A percentile compares a stretch with the other conserved stretches of the same genome.
These are phyloP conservation scores for Dione juno DNA, from an alignment of 2,888 invertebrate species.

Conservation along the genomic window DNA sequence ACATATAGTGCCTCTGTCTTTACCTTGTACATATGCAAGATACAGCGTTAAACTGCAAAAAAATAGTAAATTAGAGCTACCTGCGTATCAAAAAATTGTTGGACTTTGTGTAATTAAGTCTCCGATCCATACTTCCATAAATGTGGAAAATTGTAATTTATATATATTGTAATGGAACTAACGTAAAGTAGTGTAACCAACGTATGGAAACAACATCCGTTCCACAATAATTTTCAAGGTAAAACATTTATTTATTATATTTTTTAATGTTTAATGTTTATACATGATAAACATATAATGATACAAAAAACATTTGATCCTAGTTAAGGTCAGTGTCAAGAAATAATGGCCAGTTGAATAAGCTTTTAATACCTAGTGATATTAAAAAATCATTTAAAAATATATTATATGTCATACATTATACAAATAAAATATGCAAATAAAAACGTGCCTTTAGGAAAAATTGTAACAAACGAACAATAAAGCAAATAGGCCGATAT, in stretches of 20 bases:
- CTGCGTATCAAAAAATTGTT: no score
- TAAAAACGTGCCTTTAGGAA: background rate
- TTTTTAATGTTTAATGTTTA: slow-evolving; percentile 12
- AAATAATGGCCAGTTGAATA: background rate
- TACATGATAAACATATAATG: background rate
- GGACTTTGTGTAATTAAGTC: no score
- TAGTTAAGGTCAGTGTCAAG: background rate
- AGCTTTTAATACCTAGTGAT: background rate
- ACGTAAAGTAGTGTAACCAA: slow-evolving; percentile 7
- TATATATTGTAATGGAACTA: background rate
- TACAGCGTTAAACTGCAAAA: no score
- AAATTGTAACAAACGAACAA: background rate
- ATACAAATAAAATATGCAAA: background rate
- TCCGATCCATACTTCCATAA: background rate
- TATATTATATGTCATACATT: background rate
- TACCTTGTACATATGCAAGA: no score
- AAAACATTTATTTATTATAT: slow-evolving; percentile 12
- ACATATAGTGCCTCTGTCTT: no score
- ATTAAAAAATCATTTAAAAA: no score
- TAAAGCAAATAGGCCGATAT: slow-evolving; percentile 8
- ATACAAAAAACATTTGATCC: background rate
- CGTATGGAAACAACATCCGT: background rate
- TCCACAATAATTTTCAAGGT: slow-evolving; percentile 9
- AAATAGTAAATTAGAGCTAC: no score
- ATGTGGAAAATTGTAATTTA: background rate